Conservation (phyloP, 2,797 vertebrate species). For the Mormyrops boulengeri region DNA sequence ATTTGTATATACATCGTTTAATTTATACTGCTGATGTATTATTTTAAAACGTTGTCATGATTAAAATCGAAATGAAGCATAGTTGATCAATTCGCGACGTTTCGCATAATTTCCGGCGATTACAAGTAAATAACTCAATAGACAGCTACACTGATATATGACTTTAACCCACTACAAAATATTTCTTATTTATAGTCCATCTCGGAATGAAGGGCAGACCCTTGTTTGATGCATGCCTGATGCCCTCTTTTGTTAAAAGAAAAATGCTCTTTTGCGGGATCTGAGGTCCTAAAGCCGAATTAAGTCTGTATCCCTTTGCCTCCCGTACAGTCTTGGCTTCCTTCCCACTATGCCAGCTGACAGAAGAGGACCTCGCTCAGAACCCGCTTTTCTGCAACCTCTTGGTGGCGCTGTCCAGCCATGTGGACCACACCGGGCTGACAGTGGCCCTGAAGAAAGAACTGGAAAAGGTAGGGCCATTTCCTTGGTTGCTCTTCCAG, state of each 20-base stretch:
- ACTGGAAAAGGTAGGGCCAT: constrained; percentile 56
- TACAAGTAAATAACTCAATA: background rate
- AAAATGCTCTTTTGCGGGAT: background rate
- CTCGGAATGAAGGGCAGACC: background rate
- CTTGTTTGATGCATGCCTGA: background rate
- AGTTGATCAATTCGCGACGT: background rate
- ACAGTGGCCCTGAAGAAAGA: constrained; percentile 58
- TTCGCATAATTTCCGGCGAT: background rate
- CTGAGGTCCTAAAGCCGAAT: background rate
- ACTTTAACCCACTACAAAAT: background rate
- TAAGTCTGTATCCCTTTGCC: background rate
- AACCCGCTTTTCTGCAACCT: constrained; percentile 71
- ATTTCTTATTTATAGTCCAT: background rate
- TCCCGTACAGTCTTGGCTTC: constrained; percentile 48
- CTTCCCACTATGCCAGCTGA: constrained; percentile 65
- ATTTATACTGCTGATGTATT: background rate
- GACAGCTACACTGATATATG: background rate
- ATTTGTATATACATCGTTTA: no score
- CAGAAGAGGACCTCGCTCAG: constrained; percentile 65
- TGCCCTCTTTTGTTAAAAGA: background rate
- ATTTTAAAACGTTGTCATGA: background rate
- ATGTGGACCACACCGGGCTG: constrained; percentile 68
- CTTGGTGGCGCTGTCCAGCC: constrained; percentile 60
- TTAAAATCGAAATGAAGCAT: background rate
- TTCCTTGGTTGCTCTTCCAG: background rate